A percentile compares a stretch with the other conserved stretches of the same genome.
phyloP scores from a whole-genome alignment of 2,888 invertebrate genomes.

The Vannuccia rotundouncinata region DNA sequence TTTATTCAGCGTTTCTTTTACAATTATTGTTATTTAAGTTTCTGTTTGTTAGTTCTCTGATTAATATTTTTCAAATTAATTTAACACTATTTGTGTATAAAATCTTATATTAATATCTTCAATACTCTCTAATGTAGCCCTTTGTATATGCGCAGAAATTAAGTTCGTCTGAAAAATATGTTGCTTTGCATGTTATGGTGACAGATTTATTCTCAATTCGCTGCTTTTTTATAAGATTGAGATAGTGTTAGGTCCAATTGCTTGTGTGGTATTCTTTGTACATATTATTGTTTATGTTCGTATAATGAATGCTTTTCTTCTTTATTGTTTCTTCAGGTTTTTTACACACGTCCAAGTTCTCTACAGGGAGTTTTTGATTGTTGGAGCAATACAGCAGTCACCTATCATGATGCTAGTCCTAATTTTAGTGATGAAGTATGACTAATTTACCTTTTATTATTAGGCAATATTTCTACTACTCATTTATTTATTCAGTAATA shows the following conservation, averaged over 20 bases:
- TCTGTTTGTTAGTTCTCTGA: too few species aligned
- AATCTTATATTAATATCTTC: too few species aligned
- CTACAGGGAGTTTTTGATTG: slow-evolving; percentile 59
- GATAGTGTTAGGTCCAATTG: neutral
- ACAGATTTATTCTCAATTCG: neutral
- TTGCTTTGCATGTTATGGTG: slow-evolving; percentile 67
- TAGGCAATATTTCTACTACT: too few species aligned
- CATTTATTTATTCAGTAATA: too few species aligned
- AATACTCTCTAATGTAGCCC: too few species aligned
- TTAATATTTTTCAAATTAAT: too few species aligned
- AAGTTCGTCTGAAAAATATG: slow-evolving; percentile 62
- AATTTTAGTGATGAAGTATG: slow-evolving; percentile 76
- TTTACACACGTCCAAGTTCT: slow-evolving; percentile 65
- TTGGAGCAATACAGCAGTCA: slow-evolving; percentile 63
- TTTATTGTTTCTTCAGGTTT: slow-evolving; percentile 60
- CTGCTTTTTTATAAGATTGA: neutral
- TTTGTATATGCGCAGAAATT: too few species aligned
- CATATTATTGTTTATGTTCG: slow-evolving; percentile 1
- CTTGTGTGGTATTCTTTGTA: too few species aligned
- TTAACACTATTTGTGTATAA: too few species aligned
- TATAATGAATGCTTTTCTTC: neutral
- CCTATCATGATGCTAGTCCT: slow-evolving; percentile 82
- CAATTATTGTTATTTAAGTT: too few species aligned
- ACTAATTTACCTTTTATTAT: neutral
- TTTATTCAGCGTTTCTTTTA: too few species aligned